Evolutionary conservation across 1,140 invertebrate species (phyloP).

Genomic region (Bradysia coprophila): DNA sequence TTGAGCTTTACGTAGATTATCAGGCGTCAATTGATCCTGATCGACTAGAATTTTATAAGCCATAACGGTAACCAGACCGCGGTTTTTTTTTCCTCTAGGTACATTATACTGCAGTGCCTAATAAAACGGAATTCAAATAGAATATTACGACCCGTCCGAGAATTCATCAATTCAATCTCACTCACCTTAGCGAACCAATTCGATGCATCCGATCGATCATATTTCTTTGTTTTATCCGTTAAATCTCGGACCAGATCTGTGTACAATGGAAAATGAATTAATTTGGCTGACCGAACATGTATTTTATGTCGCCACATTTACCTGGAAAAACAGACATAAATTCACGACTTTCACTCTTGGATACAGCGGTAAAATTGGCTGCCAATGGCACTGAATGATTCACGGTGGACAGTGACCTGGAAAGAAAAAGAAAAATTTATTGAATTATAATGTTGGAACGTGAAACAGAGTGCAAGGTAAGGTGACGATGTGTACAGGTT

Average conservation of each 20-base stretch:
- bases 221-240: constrained; percentile 46
- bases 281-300: too few species aligned
- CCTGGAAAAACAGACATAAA: constrained; percentile 72
- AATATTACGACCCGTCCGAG: too few species aligned
- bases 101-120: constrained; percentile 66
- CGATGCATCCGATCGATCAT: constrained; percentile 53
- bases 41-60: constrained; percentile 57
- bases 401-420: constrained; percentile 19
- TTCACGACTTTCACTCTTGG: constrained; percentile 64
- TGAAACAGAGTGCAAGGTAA: too few species aligned
- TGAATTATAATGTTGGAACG: too few species aligned
- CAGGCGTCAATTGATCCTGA: constrained; percentile 36
- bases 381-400: constrained; percentile 32
- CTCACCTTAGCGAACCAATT: constrained; percentile 59
- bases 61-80: constrained; percentile 61
- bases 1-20: constrained; percentile 60
- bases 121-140: constrained; percentile 10
- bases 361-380: constrained; percentile 32
- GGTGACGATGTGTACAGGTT: too few species aligned
- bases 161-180: too few species aligned
- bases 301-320: constrained; percentile 6
- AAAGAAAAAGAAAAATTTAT: too few species aligned
- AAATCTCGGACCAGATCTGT: constrained; percentile 67
- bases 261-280: constrained; percentile 1
- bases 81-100: constrained; percentile 59